Base-by-base conservation (phyloP, 2,888 invertebrate genomes). In the Masnerella sp. region DNA sequence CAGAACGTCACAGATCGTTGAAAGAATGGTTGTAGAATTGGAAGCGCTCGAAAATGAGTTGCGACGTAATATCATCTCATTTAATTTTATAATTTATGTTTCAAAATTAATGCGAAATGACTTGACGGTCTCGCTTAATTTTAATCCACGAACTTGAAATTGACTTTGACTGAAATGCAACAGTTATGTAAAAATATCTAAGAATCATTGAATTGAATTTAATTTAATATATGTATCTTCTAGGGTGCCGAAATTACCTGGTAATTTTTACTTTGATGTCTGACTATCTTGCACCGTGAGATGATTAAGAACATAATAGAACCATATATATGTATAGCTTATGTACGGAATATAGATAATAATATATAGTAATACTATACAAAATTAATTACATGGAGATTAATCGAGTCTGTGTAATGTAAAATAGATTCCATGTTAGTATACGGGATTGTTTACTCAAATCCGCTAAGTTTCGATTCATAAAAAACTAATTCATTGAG, bases 81-180 rank as follows among this genome's bases (percentile, higher is more conserved):
- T 69, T 51, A 69, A 69, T 69, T 69, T 69, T 61, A 59, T 69
- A 69, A 69, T 61, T 28, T 69, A 69, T 61, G 52, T 54, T 61
- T 61, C 61, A 47, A 70, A 70, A 62, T 70, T 54, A 42, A 62
- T 34, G 49, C 20, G 40, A 62, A 62, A 62, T 61, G 56, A 22
- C 61, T 61, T 56, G 56, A 49, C 68, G 58, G 45, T 52, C 56
- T 61, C 61, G 40, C 61, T 69, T 69, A 43, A 59, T 61, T 69
- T 61, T 61, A 69, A 59, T 69, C 51, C 36, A 54, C 61, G 40
- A 69, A 69, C 59, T 61, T 69, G 68, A 69, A 69, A 70, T 70
- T 62, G 47, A 62, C 47, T 70, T 62, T 56, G 56, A 42, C 47
- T 70, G 14, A 18, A 49, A 42, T 62, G 17, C 69, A 69, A 62